Evolutionary conservation across 2,113 vertebrate genomes (phyloP).

Genomic region (Thinocorus orbignyianus): DNA sequence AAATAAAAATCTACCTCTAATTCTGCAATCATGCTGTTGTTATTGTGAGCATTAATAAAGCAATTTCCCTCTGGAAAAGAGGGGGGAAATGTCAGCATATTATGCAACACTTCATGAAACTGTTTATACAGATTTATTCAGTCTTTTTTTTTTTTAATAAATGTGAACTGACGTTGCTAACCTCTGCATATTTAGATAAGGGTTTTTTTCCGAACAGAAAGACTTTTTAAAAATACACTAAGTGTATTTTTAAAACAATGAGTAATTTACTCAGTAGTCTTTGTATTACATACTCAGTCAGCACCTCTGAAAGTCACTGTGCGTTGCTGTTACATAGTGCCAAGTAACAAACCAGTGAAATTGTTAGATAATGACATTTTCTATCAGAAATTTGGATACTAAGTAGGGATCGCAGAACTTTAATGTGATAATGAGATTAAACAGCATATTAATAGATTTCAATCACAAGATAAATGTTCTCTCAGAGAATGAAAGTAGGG

Average conservation of each 20-base stretch:
- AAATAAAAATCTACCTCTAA: background rate
- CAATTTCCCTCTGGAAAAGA: background rate
- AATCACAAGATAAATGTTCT: background rate
- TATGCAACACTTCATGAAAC: background rate
- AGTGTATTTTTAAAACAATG: conserved; percentile 30
- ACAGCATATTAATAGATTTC: background rate
- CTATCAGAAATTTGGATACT: background rate
- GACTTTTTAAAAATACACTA: background rate
- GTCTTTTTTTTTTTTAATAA: background rate
- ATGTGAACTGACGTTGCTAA: conserved; percentile 3
- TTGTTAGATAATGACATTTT: background rate
- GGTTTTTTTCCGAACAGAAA: background rate
- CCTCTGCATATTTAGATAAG: conserved; percentile 1
- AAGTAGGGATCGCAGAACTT: background rate
- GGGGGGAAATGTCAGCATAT: background rate
- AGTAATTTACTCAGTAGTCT: background rate
- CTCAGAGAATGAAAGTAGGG: background rate
- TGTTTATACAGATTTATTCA: conserved; percentile 31
- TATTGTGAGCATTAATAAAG: background rate
- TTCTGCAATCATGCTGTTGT: background rate
- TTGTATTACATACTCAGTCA: background rate
- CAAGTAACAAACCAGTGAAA: background rate
- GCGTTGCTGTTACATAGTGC: background rate
- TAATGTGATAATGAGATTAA: background rate
- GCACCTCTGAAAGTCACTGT: background rate